Conservation (phyloP, 2,797 vertebrate species). For the Xenopus petersii region DNA sequence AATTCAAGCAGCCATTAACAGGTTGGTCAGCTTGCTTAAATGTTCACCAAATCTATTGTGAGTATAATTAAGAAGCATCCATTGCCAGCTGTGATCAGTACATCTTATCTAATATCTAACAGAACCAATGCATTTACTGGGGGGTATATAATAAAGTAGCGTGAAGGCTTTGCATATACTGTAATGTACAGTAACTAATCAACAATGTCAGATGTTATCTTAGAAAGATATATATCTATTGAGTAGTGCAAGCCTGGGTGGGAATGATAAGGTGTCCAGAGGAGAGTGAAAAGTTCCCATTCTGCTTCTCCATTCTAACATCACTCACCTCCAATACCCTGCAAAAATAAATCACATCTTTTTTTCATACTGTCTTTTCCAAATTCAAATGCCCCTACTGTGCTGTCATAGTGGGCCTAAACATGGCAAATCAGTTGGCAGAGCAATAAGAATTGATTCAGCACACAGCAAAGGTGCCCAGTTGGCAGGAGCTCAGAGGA, state of each 20-base stretch:
- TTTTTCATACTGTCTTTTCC: conserved; percentile 24
- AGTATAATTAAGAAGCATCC: too few relatives aligned
- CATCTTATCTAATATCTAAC: too few relatives aligned
- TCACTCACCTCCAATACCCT: conserved; percentile 5
- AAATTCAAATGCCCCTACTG: conserved; percentile 27
- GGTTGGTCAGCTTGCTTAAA: too few relatives aligned
- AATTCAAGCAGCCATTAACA: neutral
- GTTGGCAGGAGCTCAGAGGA: too few relatives aligned
- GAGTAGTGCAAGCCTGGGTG: neutral
- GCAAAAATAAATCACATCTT: conserved; percentile 39
- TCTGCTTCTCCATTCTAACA: conserved; percentile 24
- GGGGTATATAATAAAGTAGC: too few relatives aligned
- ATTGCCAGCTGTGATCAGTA: too few relatives aligned
- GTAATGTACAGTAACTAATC: neutral
- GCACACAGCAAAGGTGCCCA: neutral
- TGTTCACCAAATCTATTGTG: too few relatives aligned
- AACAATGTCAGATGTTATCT: neutral
- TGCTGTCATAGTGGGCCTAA: too few relatives aligned
- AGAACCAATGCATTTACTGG: too few relatives aligned
- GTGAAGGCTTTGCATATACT: too few relatives aligned
- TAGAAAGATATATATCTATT: neutral
- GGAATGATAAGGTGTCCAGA: neutral
- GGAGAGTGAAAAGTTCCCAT: conserved; percentile 1
- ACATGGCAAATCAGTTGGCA: conserved; percentile 21
- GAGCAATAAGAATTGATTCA: conserved; percentile 36